Percentiles rank a stretch among this genome's conserved stretches.
Evolutionary conservation across 2,797 vertebrate genomes (phyloP).

Genomic region (Strix occidentalis): DNA sequence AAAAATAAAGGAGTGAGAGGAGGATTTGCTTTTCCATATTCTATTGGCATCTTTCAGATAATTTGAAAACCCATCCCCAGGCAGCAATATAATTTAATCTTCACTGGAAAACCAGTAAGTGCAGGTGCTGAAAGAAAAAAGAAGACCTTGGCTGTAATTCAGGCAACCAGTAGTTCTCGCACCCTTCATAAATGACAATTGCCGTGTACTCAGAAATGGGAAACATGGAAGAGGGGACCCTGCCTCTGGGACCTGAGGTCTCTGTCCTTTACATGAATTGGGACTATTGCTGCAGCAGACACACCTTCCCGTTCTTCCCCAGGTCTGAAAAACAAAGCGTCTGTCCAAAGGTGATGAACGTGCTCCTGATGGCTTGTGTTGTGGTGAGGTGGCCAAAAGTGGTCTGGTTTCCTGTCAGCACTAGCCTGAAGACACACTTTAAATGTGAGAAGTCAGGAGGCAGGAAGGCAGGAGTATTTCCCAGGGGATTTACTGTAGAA

Average conservation of each 20-base stretch:
- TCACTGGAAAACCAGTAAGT: background rate
- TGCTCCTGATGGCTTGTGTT: background rate
- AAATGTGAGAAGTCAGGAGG: background rate
- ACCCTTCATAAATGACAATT: background rate
- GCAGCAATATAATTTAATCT: background rate
- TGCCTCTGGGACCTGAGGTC: background rate
- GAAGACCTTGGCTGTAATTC: background rate
- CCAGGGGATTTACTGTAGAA: background rate
- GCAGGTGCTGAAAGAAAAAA: background rate
- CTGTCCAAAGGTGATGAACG: background rate
- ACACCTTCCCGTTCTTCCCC: background rate
- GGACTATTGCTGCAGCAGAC: background rate
- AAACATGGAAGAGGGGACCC: rapidly evolving
- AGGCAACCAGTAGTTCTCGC: background rate
- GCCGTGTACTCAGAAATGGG: background rate
- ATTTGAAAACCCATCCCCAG: background rate
- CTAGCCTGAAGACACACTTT: background rate
- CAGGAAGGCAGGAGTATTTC: background rate
- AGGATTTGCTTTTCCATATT: background rate
- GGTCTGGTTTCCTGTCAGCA: background rate
- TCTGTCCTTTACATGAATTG: background rate
- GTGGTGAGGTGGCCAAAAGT: background rate
- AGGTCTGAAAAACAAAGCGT: background rate
- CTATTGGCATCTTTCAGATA: background rate
- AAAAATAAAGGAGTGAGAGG: background rate